Percentiles rank a stretch among this genome's conserved stretches.
These are phyloP conservation scores for Myotis daubentonii DNA, from an alignment of 2,797 vertebrate genomes.

Conservation along the genomic window DNA sequence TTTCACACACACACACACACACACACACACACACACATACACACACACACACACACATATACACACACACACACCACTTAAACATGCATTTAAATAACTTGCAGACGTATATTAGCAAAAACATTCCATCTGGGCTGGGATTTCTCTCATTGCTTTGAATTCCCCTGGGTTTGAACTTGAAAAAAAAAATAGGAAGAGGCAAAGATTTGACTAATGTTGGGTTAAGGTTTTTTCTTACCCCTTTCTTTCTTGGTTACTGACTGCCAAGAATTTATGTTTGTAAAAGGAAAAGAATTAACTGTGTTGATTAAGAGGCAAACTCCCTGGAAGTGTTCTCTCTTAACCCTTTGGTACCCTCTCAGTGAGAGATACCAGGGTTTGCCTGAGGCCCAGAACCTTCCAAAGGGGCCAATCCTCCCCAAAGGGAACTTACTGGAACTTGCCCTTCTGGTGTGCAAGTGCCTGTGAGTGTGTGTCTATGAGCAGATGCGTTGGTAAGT, in stretches of 20 bases:
- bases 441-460: neutral
- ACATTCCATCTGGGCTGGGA: slow-evolving; percentile 82
- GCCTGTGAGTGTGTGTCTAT: neutral
- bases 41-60: neutral
- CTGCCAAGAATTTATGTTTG: slow-evolving; percentile 83
- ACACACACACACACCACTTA: neutral
- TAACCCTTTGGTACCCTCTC: slow-evolving; percentile 73
- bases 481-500: neutral
- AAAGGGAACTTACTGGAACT: neutral
- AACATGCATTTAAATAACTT: slow-evolving; percentile 81
- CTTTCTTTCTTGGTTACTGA: slow-evolving; percentile 79
- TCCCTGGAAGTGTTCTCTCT: slow-evolving; percentile 75
- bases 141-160: slow-evolving; percentile 82
- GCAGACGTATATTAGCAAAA: slow-evolving; percentile 82
- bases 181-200: slow-evolving; percentile 77
- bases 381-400: slow-evolving; percentile 40
- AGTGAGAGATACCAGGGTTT: neutral
- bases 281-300: slow-evolving; percentile 82
- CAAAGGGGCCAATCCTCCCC: neutral
- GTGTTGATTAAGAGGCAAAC: slow-evolving; percentile 82
- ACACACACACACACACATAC: neutral
- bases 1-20: neutral
- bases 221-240: slow-evolving; percentile 73
- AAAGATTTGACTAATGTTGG: slow-evolving; percentile 81
- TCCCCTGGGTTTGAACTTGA: slow-evolving; percentile 77